These are phyloP conservation scores for Ctenochaetus hawaiiensis DNA, from an alignment of 2,797 vertebrate genomes.

Conservation along the genomic window DNA sequence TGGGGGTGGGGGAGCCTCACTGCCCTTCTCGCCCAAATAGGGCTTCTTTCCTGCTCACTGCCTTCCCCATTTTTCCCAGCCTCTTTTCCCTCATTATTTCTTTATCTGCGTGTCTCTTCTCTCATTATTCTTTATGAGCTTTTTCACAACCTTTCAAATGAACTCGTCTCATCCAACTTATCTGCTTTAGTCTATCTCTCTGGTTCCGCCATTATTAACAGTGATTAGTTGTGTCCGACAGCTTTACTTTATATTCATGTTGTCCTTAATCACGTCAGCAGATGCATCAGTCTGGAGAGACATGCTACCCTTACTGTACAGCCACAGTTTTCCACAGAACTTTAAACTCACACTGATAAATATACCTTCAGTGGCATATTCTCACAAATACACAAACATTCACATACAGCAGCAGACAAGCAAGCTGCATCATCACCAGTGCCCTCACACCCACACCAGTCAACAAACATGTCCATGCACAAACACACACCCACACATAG, in stretches of 20 bases:
- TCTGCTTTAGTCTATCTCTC: constrained; percentile 32
- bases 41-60: constrained; percentile 33
- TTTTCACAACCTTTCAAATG: constrained; percentile 16
- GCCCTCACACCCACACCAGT: constrained; percentile 42
- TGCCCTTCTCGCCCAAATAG: constrained; percentile 15
- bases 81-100: neutral
- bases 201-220: constrained; percentile 26
- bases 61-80: constrained; percentile 18
- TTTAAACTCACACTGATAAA: constrained; percentile 16
- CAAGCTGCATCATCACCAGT: constrained; percentile 19
- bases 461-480: constrained; percentile 40
- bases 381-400: neutral
- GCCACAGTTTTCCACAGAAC: neutral
- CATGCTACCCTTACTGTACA: neutral
- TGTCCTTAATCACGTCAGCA: constrained; percentile 8
- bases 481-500: constrained; percentile 54
- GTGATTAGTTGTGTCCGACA: constrained; percentile 28
- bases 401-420: constrained; percentile 15
- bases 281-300: neutral
- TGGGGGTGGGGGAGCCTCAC: constrained; percentile 26
- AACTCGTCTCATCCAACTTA: constrained; percentile 17
- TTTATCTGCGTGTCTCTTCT: constrained; percentile 19
- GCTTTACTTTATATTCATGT: constrained; percentile 39
- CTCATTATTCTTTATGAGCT: constrained; percentile 13
- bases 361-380: neutral